phyloP scores from a whole-genome alignment of 2,888 invertebrate genomes.

The Diaperis boleti region DNA sequence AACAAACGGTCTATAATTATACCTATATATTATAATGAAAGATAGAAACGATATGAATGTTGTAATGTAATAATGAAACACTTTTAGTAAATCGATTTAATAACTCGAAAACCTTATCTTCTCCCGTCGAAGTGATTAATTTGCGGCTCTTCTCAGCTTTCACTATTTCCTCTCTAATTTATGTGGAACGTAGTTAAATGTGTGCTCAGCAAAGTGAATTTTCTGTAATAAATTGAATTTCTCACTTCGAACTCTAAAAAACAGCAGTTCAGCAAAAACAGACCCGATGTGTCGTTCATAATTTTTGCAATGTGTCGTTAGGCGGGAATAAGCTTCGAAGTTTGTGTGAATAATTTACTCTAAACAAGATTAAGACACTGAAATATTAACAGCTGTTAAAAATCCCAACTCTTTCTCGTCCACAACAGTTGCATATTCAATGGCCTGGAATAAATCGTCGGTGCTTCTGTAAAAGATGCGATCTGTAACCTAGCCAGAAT shows the following conservation, averaged over 20 bases:
- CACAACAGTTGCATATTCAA: slow-evolving; percentile 24
- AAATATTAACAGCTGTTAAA: slow-evolving; percentile 33
- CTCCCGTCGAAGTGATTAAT: slow-evolving; percentile 20
- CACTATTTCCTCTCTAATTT: slow-evolving; percentile 22
- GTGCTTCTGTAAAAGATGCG: slow-evolving; percentile 22
- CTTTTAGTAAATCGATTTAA: no score
- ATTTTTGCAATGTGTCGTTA: slow-evolving; percentile 31
- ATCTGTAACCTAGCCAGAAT: slow-evolving; percentile 27
- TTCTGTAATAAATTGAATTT: slow-evolving; percentile 33
- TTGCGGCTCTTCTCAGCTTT: slow-evolving; percentile 15
- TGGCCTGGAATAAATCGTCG: slow-evolving; percentile 25
- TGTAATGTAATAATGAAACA: no score
- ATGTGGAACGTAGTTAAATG: slow-evolving; percentile 30
- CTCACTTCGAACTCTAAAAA: slow-evolving; percentile 11
- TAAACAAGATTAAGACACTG: slow-evolving; percentile 35
- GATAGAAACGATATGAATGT: no score
- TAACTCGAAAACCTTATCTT: neutral
- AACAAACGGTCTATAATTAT: no score
- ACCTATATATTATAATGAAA: no score
- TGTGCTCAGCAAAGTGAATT: slow-evolving; percentile 33
- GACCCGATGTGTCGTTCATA: slow-evolving; percentile 23
- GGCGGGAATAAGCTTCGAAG: slow-evolving; percentile 11
- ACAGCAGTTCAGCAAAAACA: slow-evolving; percentile 23
- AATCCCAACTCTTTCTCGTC: slow-evolving; percentile 22
- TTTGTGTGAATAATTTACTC: slow-evolving; percentile 28